Evolutionary conservation across 2,797 vertebrate genomes (phyloP).

Genomic region (Micrastur ruficollis): DNA sequence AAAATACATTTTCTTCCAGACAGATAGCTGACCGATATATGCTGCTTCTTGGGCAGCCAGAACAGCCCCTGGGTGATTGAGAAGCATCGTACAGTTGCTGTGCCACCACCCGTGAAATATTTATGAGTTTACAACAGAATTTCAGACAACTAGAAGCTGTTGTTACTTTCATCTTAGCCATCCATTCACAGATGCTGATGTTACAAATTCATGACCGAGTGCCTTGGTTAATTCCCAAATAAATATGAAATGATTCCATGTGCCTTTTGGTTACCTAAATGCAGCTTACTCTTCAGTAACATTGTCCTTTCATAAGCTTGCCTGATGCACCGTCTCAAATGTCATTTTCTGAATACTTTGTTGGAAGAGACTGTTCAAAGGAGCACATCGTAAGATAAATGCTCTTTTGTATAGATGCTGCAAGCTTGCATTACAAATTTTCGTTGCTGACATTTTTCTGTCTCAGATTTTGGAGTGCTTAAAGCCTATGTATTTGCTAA

Average conservation of each 20-base stretch:
- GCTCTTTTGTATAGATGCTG: neutral
- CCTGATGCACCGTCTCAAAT: neutral
- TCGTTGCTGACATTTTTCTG: neutral
- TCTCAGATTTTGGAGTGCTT: neutral
- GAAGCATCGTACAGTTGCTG: neutral
- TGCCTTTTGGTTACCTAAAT: neutral
- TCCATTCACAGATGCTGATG: neutral
- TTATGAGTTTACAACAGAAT: neutral
- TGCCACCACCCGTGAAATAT: rapidly evolving
- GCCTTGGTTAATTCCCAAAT: neutral
- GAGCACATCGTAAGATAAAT: neutral
- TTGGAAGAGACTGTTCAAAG: neutral
- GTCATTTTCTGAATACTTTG: neutral
- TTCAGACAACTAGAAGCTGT: neutral
- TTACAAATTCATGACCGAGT: neutral
- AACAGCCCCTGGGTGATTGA: neutral
- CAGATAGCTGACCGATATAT: neutral
- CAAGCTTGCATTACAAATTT: neutral
- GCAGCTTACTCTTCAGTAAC: neutral
- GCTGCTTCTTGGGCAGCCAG: neutral
- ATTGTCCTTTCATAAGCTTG: neutral
- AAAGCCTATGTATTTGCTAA: neutral
- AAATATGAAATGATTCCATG: neutral
- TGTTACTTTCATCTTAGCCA: neutral
- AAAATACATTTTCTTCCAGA: neutral